Evolutionary conservation across 2,888 invertebrate genomes (phyloP).

Genomic region (Cacoxenus indagator): DNA sequence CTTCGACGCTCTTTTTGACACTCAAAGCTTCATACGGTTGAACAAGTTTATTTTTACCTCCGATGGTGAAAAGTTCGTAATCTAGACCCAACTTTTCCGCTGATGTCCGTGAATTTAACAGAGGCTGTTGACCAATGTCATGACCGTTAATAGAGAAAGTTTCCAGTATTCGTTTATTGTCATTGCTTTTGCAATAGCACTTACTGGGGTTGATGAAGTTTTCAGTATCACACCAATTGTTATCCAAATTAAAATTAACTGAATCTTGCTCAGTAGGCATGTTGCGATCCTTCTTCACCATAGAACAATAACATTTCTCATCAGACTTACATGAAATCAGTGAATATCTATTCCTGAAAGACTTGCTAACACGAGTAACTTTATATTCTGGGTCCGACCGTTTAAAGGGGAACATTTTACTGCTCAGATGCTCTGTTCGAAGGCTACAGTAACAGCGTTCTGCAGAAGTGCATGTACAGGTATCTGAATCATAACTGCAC

Average conservation of each 20-base stretch:
- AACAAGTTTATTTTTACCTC: conserved; percentile 73
- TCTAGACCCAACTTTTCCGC: conserved; percentile 81
- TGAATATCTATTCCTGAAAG: conserved; percentile 59
- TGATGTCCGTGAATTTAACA: conserved; percentile 58
- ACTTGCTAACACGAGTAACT: too few relatives aligned
- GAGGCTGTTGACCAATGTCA: conserved; percentile 58
- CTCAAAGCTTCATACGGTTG: conserved; percentile 80
- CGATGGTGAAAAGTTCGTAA: conserved; percentile 78
- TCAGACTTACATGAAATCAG: conserved; percentile 71
- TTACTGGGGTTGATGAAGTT: conserved; percentile 90
- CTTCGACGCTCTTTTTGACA: conserved; percentile 90
- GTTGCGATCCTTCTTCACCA: conserved; percentile 70
- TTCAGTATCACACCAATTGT: conserved; percentile 82
- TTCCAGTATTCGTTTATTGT: conserved; percentile 39
- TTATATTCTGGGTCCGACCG: not conserved
- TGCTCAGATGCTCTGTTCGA: conserved; percentile 54
- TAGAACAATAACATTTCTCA: conserved; percentile 78
- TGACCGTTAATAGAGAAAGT: conserved; percentile 41
- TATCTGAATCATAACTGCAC: conserved; percentile 87
- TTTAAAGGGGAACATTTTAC: too few relatives aligned
- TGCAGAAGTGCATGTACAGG: conserved; percentile 81
- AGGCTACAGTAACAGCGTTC: conserved; percentile 89
- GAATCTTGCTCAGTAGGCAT: conserved; percentile 69
- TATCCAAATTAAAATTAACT: conserved; percentile 69
- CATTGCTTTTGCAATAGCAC: conserved; percentile 79